These are phyloP conservation scores for Xestoiulus laeticollis DNA, from an alignment of 2,888 invertebrate species.

Conservation along the genomic window DNA sequence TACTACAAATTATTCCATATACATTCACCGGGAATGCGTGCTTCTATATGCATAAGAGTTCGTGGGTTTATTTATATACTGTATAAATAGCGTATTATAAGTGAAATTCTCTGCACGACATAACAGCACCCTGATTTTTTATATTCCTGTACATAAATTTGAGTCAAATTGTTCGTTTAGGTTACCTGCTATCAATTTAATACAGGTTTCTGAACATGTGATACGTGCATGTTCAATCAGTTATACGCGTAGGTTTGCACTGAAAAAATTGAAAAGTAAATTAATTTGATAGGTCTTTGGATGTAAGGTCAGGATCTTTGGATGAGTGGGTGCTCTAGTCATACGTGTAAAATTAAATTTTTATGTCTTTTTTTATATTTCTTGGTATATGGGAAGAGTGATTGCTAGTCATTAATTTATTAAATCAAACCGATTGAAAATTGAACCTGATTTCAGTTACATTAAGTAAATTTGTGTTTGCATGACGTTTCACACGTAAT, in stretches of 20 bases:
- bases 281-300: not conserved
- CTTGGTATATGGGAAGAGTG: conserved; percentile 12
- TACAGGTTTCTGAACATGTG: not conserved
- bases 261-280: not conserved
- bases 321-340: conserved; percentile 15
- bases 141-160: conserved; percentile 7
- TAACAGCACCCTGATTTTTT: not conserved
- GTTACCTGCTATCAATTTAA: not conserved
- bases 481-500: not conserved
- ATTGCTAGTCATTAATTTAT: conserved; percentile 23
- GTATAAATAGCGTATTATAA: not conserved
- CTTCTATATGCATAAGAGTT: not conserved
- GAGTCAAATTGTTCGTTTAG: not conserved
- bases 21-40: not conserved
- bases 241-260: conserved; percentile 5
- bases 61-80: not conserved
- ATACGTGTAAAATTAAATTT: not conserved
- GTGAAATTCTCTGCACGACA: not conserved
- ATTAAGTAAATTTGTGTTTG: not conserved
- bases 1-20: not conserved
- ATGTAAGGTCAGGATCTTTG: conserved; percentile 6
- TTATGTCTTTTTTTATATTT: not conserved
- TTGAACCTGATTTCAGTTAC: not conserved
- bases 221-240: not conserved
- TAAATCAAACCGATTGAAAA: not conserved